phyloP scores from a whole-genome alignment of 2,797 vertebrate species.

The Orestias chungarensis region DNA sequence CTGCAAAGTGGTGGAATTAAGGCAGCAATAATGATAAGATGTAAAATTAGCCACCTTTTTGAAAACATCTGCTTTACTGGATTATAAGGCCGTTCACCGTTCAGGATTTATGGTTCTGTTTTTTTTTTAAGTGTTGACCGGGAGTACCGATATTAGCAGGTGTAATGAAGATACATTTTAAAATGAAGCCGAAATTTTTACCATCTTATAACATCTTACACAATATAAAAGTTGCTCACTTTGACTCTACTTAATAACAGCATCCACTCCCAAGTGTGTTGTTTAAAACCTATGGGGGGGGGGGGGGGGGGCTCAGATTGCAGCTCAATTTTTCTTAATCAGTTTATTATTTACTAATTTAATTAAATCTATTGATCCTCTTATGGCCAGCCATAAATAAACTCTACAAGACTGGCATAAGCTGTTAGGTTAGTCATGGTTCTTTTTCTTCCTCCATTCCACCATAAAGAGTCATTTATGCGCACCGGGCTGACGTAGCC shows the following conservation, averaged over 20 bases:
- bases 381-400: slow-evolving; percentile 28
- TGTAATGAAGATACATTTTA: neutral
- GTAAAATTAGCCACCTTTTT: neutral
- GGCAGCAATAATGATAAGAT: neutral
- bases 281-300: too few species aligned
- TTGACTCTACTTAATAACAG: too few species aligned
- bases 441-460: slow-evolving; percentile 10
- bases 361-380: slow-evolving; percentile 36
- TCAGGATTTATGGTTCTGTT: neutral
- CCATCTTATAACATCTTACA: too few species aligned
- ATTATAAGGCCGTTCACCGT: neutral
- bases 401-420: slow-evolving; percentile 1
- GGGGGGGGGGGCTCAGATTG: too few species aligned
- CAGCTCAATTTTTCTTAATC: slow-evolving; percentile 53
- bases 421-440: neutral
- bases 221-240: too few species aligned
- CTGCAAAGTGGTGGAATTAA: neutral
- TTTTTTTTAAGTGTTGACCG: neutral
- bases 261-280: too few species aligned
- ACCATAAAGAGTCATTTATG: slow-evolving; percentile 37
- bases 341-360: slow-evolving; percentile 14
- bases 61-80: neutral
- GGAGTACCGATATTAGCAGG: neutral
- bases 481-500: slow-evolving; percentile 34
- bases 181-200: too few species aligned